Evolutionary conservation across 2,113 vertebrate genomes (phyloP).

Genomic region (Ranitomeya variabilis): DNA sequence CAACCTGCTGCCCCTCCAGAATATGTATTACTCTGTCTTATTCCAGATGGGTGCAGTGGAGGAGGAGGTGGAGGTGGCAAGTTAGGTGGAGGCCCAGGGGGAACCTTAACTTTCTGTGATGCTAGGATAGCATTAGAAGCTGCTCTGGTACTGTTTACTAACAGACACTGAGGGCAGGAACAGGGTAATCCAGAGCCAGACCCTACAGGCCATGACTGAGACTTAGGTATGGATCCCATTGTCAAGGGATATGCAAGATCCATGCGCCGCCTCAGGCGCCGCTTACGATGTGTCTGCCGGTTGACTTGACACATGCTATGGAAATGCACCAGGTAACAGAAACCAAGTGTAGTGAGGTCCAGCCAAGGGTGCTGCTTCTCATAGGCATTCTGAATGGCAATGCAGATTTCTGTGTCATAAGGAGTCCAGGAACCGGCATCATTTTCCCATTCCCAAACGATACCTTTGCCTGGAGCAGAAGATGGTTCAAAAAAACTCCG

Average conservation of each 20-base stretch:
- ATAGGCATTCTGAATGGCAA: slow-evolving; percentile 97
- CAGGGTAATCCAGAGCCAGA: slow-evolving; percentile 88
- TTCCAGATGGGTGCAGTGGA: slow-evolving; percentile 59
- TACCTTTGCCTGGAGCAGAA: slow-evolving; percentile 91
- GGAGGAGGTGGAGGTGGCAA: slow-evolving; percentile 47
- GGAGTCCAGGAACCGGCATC: slow-evolving; percentile 91
- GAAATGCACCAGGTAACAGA: slow-evolving; percentile 96
- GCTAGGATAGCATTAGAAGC: slow-evolving; percentile 96
- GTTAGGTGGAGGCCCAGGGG: slow-evolving; percentile 63
- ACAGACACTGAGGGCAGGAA: slow-evolving; percentile 91
- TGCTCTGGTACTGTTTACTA: slow-evolving; percentile 92
- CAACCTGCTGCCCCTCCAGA: slow-evolving; percentile 71
- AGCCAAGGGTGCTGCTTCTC: slow-evolving; percentile 99
- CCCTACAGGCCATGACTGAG: slow-evolving; percentile 95
- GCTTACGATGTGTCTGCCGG: slow-evolving; percentile 88
- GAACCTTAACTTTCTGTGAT: slow-evolving; percentile 85
- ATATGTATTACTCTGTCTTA: slow-evolving; percentile 91
- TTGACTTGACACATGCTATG: slow-evolving; percentile 97
- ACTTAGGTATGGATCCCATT: slow-evolving; percentile 95
- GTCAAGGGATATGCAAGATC: slow-evolving; percentile 95
- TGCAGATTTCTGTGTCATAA: slow-evolving; percentile 96
- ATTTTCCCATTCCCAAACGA: slow-evolving; percentile 98
- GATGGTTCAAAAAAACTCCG: slow-evolving; percentile 96
- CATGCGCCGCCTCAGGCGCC: slow-evolving; percentile 90
- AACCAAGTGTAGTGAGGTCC: slow-evolving; percentile 93